Base-by-base conservation (phyloP, 2,797 vertebrate species). In the Agapornis canus region DNA sequence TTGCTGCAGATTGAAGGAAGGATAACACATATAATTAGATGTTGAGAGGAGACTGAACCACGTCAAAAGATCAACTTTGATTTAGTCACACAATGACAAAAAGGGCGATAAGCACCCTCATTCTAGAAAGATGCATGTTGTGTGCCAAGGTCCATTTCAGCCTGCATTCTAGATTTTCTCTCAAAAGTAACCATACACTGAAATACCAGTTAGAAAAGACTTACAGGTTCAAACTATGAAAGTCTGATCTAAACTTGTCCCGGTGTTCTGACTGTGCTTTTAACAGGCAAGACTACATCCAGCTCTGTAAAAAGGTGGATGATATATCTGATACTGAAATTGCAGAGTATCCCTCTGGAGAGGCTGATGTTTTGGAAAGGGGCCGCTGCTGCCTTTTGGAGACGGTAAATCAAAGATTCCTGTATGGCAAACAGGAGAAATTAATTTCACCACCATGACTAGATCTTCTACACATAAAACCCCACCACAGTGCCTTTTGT, bases 1-100 rank as follows among this genome's bases (percentile, higher is more conserved):
- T 83, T 93, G 79, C 79, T 94, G 85, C 76, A 91, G 79, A 88
- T 52, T 88, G 92, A 91, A 94, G 65, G 75, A 73, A 83, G 84
- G 87, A 95, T 57, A 95, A 40, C 59, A 86, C 59, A 76, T 52
- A 66, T 57, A 93, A 96, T 90, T 88, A 84, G 73, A 78, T 73
- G 84, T 43, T 83, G 87, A 94, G 66, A 91, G 91, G 82, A 83
- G 76, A 63, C n/a, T 83, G 94, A 94, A 45, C 59, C 18, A 2
- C 88, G 91, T 93, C 94, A 92, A 76, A 84, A 91, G 93, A 94
- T 95, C 89, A 93, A 72, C 72, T 86, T 6, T 59, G 45, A 81
- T 94, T 88, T 69, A 81, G 47, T 86, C 72, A 90, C 51, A n/a
- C 54, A 83, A 48, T 56, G 82, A 83, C n/a, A 89, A 48, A 60